Evolutionary conservation across 2,888 invertebrate genomes (phyloP).

Genomic region (Acanthosepion lycidas): DNA sequence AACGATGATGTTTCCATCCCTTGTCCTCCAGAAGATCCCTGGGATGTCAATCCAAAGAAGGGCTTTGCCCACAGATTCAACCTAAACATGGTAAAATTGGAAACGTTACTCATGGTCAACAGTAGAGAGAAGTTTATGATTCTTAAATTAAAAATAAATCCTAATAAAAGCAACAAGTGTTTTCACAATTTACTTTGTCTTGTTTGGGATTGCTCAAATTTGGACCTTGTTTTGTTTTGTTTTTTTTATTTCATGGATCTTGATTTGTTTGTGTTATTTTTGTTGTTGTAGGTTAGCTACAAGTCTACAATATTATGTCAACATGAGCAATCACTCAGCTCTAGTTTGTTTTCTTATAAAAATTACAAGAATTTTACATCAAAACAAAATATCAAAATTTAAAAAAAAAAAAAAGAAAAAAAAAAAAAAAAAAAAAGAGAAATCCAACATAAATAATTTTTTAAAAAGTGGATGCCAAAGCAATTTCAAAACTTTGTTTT

Average conservation of each 20-base stretch:
- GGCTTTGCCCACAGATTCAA: constrained; percentile 72
- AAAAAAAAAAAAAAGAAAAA: neutral
- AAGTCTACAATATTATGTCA: neutral
- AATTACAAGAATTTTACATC: neutral
- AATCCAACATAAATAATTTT: too few species aligned
- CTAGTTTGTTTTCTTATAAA: neutral
- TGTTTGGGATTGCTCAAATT: too few species aligned
- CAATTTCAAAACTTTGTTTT: neutral
- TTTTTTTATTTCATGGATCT: too few species aligned
- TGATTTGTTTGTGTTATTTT: neutral
- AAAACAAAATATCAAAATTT: neutral
- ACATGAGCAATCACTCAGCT: too few species aligned
- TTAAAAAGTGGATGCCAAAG: neutral
- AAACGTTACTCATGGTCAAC: constrained; percentile 50
- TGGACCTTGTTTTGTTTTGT: too few species aligned
- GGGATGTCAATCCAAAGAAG: constrained; percentile 64
- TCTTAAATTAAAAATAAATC: neutral
- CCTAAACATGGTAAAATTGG: constrained; percentile 68
- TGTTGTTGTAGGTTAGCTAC: neutral
- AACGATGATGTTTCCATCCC: constrained; percentile 69
- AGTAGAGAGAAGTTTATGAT: neutral
- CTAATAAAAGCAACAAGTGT: neutral
- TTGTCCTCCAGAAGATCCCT: constrained; percentile 54
- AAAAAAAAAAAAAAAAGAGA: neutral
- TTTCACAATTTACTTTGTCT: neutral